Conservation (phyloP, 2,113 vertebrate species). For the Lagopus muta region DNA sequence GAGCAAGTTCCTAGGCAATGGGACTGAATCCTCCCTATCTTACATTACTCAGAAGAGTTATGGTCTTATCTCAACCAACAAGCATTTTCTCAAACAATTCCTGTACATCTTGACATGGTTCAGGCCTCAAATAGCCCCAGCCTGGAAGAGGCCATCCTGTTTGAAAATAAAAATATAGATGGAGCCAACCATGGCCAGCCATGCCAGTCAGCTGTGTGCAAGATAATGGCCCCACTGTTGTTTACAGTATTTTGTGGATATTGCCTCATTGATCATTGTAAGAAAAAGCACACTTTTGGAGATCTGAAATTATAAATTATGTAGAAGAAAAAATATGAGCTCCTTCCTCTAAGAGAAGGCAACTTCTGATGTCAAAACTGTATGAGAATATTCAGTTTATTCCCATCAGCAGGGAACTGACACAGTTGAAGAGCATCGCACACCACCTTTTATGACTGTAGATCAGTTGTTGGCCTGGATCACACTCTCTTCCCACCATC, state of each 20-base stretch:
- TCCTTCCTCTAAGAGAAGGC: background rate
- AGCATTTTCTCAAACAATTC: background rate
- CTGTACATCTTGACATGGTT: background rate
- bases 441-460: background rate
- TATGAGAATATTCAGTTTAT: background rate
- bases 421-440: background rate
- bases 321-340: background rate
- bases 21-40: background rate
- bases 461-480: background rate
- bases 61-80: background rate
- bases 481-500: background rate
- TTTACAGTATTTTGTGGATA: background rate
- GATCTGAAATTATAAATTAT: background rate
- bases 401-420: background rate
- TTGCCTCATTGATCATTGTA: background rate
- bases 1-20: background rate
- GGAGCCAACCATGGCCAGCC: background rate
- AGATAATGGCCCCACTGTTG: background rate
- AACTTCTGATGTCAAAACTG: background rate
- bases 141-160: background rate
- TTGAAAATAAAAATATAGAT: background rate
- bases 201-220: background rate
- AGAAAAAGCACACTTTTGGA: background rate
- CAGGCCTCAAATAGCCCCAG: background rate
- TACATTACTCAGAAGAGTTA: background rate